phyloP scores from a whole-genome alignment of 2,797 vertebrate genomes.

The Tolypeutes matacus region DNA sequence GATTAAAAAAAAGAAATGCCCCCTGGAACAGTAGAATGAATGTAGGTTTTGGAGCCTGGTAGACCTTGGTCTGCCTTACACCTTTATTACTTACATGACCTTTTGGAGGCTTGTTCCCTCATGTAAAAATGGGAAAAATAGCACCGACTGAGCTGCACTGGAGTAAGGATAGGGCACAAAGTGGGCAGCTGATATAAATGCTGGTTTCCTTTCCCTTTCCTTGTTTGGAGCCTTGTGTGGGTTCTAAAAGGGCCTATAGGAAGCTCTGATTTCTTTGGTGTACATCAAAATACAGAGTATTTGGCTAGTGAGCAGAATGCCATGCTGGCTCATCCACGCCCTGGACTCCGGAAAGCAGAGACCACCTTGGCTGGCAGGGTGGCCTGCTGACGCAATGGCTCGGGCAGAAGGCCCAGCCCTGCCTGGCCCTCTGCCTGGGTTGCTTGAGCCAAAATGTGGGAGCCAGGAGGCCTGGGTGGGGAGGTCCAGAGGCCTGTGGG shows the following conservation, averaged over 20 bases:
- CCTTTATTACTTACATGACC: not conserved
- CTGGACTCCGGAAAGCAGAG: slow-evolving; percentile 79
- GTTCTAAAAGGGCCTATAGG: not conserved
- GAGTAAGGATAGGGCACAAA: not conserved
- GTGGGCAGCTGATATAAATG: not conserved
- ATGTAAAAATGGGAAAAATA: not conserved
- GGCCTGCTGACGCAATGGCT: slow-evolving; percentile 77
- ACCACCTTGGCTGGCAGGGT: slow-evolving; percentile 61
- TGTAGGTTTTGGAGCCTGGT: not conserved
- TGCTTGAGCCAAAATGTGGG: slow-evolving; percentile 16
- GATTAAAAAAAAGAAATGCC: not conserved
- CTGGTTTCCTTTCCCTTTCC: not conserved
- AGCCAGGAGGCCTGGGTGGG: slow-evolving; percentile 41
- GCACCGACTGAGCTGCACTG: not conserved
- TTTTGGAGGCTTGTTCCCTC: not conserved
- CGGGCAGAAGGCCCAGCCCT: slow-evolving; percentile 69
- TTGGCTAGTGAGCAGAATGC: not conserved
- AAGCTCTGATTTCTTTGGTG: not conserved
- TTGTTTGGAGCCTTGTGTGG: not conserved
- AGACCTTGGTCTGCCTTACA: accelerated
- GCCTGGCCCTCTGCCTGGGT: slow-evolving; percentile 66
- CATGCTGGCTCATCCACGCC: slow-evolving; percentile 33
- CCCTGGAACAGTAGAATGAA: not conserved
- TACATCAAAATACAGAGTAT: not conserved
- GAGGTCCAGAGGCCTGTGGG: not conserved